Conservation (phyloP, 2,888 invertebrate genomes). For the Agrotis segetum region DNA sequence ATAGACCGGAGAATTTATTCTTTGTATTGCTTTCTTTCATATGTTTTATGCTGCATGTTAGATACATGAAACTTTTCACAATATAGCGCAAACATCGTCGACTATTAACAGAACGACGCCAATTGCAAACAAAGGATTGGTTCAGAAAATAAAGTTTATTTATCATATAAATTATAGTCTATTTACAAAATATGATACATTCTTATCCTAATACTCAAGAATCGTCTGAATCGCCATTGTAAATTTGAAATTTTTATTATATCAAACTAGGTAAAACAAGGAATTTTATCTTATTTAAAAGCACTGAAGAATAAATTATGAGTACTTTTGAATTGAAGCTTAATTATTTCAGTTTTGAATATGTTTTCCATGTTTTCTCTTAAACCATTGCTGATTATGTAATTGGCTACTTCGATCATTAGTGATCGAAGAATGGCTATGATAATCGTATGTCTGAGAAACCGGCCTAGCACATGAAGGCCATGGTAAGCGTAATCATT, state of each 20-base stretch:
- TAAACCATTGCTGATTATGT: neutral
- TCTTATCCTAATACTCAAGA: conserved; percentile 1
- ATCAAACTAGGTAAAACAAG: neutral
- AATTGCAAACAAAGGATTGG: conserved; percentile 9
- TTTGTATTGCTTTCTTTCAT: neutral
- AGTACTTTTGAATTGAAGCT: neutral
- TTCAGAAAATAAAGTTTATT: neutral
- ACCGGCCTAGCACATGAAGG: neutral
- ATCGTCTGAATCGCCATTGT: neutral
- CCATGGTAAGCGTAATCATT: conserved; percentile 15
- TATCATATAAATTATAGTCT: neutral
- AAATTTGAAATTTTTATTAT: neutral
- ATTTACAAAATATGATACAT: conserved; percentile 8
- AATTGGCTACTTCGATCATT: neutral
- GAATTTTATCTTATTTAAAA: neutral
- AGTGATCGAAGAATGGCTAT: neutral
- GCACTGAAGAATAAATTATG: neutral
- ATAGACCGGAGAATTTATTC: neutral
- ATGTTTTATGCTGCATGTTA: neutral
- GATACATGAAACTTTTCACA: neutral
- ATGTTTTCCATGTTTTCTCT: neutral
- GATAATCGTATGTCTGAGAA: conserved; percentile 4
- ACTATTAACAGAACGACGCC: neutral
- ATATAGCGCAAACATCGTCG: neutral
- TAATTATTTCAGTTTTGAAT: neutral